Percentiles rank a stretch among this genome's conserved stretches.
phyloP scores from a whole-genome alignment of 2,888 invertebrate genomes.

The Eurytoma californica region DNA sequence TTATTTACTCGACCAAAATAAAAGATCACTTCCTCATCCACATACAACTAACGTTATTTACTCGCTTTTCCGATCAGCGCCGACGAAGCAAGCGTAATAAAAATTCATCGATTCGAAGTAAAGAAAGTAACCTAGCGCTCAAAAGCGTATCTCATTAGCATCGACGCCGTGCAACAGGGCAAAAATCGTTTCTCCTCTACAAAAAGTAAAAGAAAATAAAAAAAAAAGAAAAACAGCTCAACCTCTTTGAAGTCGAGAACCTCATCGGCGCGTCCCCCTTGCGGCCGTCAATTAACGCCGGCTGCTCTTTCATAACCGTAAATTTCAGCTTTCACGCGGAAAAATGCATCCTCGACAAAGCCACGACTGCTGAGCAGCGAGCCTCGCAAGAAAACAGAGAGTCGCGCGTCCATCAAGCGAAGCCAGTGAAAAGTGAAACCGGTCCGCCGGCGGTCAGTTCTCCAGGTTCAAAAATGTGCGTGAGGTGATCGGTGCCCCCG shows the following conservation, averaged over 20 bases:
- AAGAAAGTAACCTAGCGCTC: conserved; percentile 10
- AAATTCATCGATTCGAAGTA: too few species aligned
- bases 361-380: neutral
- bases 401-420: too few species aligned
- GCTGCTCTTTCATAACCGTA: conserved; percentile 44
- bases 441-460: neutral
- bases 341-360: conserved; percentile 38
- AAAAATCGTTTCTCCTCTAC: neutral
- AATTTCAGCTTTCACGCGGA: conserved; percentile 52
- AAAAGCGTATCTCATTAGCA: conserved; percentile 1
- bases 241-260: conserved; percentile 14
- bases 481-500: conserved; percentile 28
- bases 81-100: too few species aligned
- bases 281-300: conserved; percentile 22
- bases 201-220: neutral
- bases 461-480: conserved; percentile 45
- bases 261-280: conserved; percentile 41
- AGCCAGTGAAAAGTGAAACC: conserved; percentile 25
- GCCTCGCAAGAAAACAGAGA: neutral
- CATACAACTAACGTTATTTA: too few species aligned
- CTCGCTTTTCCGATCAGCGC: too few species aligned
- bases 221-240: too few species aligned
- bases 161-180: neutral
- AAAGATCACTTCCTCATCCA: too few species aligned
- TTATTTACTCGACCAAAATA: too few species aligned